Percentiles rank a stretch among this genome's conserved stretches.
Evolutionary conservation across 92 coral and sea anemone genomes (phyloP).

Genomic region (Bergia puertoricense): DNA sequence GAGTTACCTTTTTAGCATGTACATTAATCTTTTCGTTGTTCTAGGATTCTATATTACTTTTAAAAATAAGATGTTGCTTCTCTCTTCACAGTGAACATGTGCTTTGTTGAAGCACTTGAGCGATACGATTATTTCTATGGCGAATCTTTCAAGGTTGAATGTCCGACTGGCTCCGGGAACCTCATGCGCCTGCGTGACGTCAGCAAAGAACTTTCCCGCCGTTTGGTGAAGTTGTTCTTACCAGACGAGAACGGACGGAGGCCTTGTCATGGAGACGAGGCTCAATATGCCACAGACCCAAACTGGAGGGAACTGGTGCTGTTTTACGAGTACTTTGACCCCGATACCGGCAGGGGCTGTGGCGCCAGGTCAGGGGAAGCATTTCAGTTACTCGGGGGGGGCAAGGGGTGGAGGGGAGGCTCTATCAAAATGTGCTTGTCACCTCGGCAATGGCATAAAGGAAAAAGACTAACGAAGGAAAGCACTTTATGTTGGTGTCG

Average conservation of each 20-base stretch:
- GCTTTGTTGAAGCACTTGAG: constrained; percentile 87
- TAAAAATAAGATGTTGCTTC: not conserved
- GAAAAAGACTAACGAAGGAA: too few relatives aligned
- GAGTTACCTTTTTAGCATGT: too few relatives aligned
- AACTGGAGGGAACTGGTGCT: constrained; percentile 93
- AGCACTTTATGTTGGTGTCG: too few relatives aligned
- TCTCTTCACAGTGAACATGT: constrained; percentile 71
- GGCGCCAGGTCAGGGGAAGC: constrained; percentile 79
- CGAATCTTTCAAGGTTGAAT: constrained; percentile 79
- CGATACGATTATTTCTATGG: constrained; percentile 94
- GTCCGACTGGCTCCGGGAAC: constrained; percentile 96
- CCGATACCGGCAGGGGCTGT: constrained; percentile 96
- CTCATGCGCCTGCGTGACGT: constrained; percentile 93
- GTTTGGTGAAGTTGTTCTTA: constrained; percentile 78
- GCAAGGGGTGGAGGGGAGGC: too few relatives aligned
- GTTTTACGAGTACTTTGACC: constrained; percentile 97
- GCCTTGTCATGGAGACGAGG: constrained; percentile 93
- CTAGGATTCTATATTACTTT: too few relatives aligned
- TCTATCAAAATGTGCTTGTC: too few relatives aligned
- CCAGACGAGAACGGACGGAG: constrained; percentile 88
- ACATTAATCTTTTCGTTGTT: too few relatives aligned
- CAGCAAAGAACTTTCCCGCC: constrained; percentile 85
- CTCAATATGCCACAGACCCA: constrained; percentile 74
- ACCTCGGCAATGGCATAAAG: too few relatives aligned
- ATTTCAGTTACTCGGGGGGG: too few relatives aligned